Conservation (phyloP, 2,113 vertebrate genomes). For the Deroptyus accipitrinus region DNA sequence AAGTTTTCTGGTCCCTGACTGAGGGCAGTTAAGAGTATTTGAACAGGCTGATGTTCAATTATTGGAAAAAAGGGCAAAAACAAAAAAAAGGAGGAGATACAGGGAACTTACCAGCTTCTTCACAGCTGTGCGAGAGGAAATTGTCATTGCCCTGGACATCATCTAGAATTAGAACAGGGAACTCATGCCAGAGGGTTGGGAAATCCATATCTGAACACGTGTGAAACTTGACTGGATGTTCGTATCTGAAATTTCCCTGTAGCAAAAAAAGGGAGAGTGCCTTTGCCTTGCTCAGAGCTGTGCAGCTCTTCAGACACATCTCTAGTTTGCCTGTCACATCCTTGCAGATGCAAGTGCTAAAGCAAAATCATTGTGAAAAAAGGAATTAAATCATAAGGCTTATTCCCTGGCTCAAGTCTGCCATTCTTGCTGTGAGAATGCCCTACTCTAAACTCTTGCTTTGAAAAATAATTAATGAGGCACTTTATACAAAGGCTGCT, state of each 20-base stretch:
- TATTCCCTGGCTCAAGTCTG: not conserved
- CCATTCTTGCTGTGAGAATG: not conserved
- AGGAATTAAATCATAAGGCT: not conserved
- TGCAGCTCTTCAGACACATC: not conserved
- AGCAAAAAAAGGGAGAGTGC: not conserved
- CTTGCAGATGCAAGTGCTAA: not conserved
- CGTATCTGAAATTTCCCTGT: not conserved
- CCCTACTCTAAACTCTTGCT: not conserved
- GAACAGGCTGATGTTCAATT: not conserved
- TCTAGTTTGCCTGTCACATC: not conserved
- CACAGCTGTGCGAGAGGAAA: not conserved
- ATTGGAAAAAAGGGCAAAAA: not conserved
- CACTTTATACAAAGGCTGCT: not conserved
- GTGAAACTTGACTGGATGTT: not conserved
- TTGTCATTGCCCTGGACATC: not conserved
- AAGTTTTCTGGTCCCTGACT: not conserved
- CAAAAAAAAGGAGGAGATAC: not conserved
- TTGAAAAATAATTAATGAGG: not conserved
- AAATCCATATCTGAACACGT: rapidly evolving
- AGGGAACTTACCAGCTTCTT: not conserved
- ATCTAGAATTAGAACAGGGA: not conserved
- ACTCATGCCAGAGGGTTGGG: not conserved
- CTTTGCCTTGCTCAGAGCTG: not conserved
- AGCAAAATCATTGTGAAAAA: not conserved
- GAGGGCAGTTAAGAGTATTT: not conserved